Base-by-base conservation (phyloP, 2,888 invertebrate genomes). In the Electrophaes corylata region DNA sequence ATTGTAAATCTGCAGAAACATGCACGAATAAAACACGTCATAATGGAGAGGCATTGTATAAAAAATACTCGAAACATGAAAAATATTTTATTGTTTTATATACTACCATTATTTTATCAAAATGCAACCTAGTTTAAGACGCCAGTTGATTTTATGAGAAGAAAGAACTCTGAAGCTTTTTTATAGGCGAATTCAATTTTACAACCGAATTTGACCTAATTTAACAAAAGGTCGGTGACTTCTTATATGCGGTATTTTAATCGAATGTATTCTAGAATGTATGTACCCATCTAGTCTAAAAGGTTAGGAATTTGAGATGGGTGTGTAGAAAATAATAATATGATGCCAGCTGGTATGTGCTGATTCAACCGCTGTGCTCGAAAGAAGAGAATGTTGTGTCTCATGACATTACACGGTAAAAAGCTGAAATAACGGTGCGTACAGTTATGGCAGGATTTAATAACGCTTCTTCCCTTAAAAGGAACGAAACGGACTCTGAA, bases 371-470 rank as follows among this genome's bases (percentile, higher is more conserved):
- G 33, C 20, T 11, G 19, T 14, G 33, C 18, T 18, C 39, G 29
- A 14, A 29, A 37, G 48, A 33, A 56, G 39, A 51, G 41, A 44
- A 44, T 31, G 51, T 54, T 37, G n/a, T 29, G 19, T 23, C 41
- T 45, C 54, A 41, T 59, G 50, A 54, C 45, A 50, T 43, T 55
- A 48, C 51, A 48, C 45, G 46, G 52, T 61, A 65, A 63, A 67
- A 67, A 65, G 57, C 55, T 55, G 67, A 74, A 65, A 71, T 88
- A 88, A 86, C 88, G 88, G 88, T 73, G 66, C 73, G 61, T 65
- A 76, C 88, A 78, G 76, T 84, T 87, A 88, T 81, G 84, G 88
- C 72, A 69, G 78, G 86, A 84, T 86, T 88, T 87, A 89, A 90
- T 88, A 86, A 85, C 79, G 78, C 70, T 71, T 68, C 72, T 65